Conservation (phyloP, 2,113 vertebrate genomes). For the Daphoenositta chrysoptera region DNA sequence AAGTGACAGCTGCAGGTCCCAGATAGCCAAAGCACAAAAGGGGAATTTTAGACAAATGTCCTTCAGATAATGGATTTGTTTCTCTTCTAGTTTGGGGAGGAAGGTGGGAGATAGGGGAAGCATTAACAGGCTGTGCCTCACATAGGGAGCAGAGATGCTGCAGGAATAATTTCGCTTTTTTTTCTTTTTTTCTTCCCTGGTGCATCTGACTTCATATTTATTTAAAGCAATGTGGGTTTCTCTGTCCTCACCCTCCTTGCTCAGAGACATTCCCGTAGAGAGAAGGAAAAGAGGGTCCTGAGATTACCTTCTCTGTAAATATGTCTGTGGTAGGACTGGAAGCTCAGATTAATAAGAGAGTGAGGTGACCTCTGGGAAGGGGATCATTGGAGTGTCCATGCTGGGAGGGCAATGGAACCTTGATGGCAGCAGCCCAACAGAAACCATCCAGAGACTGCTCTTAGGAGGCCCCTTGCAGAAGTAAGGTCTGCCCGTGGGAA, state of each 20-base stretch:
- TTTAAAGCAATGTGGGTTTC: neutral
- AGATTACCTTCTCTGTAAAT: neutral
- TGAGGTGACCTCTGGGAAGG: neutral
- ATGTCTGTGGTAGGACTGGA: neutral
- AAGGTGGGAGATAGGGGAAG: neutral
- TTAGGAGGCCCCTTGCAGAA: neutral
- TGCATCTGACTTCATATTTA: neutral
- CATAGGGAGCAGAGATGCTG: neutral
- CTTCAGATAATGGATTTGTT: slow-evolving; percentile 62
- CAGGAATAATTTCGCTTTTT: neutral
- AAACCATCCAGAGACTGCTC: neutral
- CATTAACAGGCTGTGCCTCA: neutral
- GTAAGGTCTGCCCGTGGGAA: neutral
- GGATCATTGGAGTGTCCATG: neutral
- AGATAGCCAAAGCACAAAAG: slow-evolving; percentile 68
- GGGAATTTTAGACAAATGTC: slow-evolving; percentile 51
- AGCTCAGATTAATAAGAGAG: neutral
- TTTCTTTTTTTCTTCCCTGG: neutral
- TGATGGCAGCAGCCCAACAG: neutral
- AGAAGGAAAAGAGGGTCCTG: neutral
- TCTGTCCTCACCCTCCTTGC: neutral
- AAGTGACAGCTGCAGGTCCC: slow-evolving; percentile 64
- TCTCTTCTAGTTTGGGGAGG: neutral
- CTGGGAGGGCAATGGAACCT: neutral
- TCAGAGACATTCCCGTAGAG: neutral